Conservation (phyloP, 2,797 vertebrate species). For the Anabacerthia variegaticeps region DNA sequence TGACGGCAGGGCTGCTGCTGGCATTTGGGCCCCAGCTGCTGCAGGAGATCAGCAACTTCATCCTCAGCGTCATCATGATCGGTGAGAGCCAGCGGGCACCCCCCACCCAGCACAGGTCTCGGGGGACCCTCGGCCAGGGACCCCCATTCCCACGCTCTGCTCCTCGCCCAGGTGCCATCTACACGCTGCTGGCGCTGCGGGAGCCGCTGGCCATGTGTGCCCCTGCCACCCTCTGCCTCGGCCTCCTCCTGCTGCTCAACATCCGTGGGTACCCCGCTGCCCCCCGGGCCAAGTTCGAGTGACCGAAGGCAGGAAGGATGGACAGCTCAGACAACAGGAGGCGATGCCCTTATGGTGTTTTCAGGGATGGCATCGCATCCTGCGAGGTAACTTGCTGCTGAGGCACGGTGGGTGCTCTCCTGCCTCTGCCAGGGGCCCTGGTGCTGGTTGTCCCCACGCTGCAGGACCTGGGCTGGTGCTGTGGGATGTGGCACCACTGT, state of each 20-base stretch:
- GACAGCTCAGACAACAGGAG: accelerated
- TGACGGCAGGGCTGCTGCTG: conserved; percentile 74
- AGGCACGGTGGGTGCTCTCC: background rate
- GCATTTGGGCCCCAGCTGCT: conserved; percentile 73
- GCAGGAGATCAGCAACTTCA: conserved; percentile 79
- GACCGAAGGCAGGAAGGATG: background rate
- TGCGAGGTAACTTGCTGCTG: background rate
- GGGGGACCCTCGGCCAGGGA: background rate
- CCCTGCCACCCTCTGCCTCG: conserved; percentile 73
- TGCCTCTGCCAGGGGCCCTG: background rate
- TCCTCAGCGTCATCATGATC: conserved; percentile 79
- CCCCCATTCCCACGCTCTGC: background rate
- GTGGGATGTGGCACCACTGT: accelerated
- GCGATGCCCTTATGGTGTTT: accelerated
- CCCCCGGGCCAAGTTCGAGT: conserved; percentile 60
- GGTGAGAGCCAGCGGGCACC: conserved; percentile 53
- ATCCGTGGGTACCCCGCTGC: conserved; percentile 21
- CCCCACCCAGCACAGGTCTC: accelerated
- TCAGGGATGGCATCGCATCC: accelerated
- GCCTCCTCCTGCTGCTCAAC: conserved; percentile 77
- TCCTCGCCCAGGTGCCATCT: conserved; percentile 75
- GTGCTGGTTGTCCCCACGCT: background rate
- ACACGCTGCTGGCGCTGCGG: conserved; percentile 75
- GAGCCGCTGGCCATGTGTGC: conserved; percentile 74
- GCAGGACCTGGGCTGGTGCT: background rate